Base-by-base conservation (phyloP, 2,113 vertebrate species). In the Psilopsiagon aymara region DNA sequence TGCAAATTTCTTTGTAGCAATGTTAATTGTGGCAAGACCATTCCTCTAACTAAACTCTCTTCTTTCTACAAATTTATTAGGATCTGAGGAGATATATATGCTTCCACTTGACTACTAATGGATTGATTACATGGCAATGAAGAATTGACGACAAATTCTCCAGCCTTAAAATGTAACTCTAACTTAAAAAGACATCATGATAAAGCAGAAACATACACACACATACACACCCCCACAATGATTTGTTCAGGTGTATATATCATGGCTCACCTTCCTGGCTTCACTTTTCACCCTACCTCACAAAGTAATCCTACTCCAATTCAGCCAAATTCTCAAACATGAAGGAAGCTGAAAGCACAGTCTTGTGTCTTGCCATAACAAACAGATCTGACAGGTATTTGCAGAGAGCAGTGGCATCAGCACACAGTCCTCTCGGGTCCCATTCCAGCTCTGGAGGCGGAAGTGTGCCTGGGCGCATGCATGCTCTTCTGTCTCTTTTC, bases 141-240 rank as follows among this genome's bases (percentile, higher is more conserved):
- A n/a, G 51, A 91, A 86, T 0, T 35, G 7, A 81, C 60, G 29
- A 52, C 18, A 89, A 91, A 84, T 60, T 79, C 10, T 64, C 27
- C 41, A 6, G 25, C 14, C 39, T 64, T 47, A 47, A 86, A 51
- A 47, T 39, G 18, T 35, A n/a, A 71, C 63, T 84, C 64, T 84
- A 83, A 53, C 17, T 81, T 60, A 35, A 83, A 84, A 90, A 74
- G 51, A 15, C 2, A 81, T 57, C 11, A 46, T 43, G 13, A 70
- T 25, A 79, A 69, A 83, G 10, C 9, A 92, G 19, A 28, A 55
- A 68, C 70, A 24, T 12, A 49, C 47, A 49, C 23, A 24, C 12
- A 3, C 47, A 49, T 21, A 24, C 47, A 1, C 47, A 43, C 59
- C 46, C 6, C 0, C 2, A 7, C 9, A 27, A 8, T 6, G 11